A percentile compares a stretch with the other conserved stretches of the same genome.
Conservation (phyloP, 2,797 vertebrate genomes). For the Rhynchotus rufescens region DNA sequence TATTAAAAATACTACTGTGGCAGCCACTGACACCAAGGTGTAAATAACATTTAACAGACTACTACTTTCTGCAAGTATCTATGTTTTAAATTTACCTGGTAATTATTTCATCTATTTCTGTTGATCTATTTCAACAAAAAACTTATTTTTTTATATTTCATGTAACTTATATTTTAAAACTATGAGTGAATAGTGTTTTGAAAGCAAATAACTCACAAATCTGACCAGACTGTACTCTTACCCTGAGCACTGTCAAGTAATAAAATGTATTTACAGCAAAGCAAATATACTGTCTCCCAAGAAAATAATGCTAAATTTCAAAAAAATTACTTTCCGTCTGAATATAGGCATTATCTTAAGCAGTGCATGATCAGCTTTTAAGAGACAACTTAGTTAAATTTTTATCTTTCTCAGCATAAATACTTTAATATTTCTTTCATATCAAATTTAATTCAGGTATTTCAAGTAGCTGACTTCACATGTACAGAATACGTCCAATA, state of each 20-base stretch:
- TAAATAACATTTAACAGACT: constrained; percentile 24
- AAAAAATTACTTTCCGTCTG: neutral
- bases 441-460: neutral
- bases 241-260: neutral
- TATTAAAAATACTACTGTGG: constrained; percentile 53
- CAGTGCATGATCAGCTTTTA: neutral
- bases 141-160: neutral
- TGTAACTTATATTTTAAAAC: neutral
- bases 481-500: neutral
- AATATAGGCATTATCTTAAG: neutral
- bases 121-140: neutral
- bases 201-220: neutral
- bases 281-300: neutral
- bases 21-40: constrained; percentile 28
- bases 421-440: neutral
- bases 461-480: neutral
- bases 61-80: neutral
- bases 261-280: neutral
- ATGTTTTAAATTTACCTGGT: neutral
- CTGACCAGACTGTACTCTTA: neutral
- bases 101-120: neutral
- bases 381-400: neutral
- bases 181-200: neutral
- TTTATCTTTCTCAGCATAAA: neutral
- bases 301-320: neutral